Base-by-base conservation (phyloP, 2,888 invertebrate species). In the Apodemia duryi region DNA sequence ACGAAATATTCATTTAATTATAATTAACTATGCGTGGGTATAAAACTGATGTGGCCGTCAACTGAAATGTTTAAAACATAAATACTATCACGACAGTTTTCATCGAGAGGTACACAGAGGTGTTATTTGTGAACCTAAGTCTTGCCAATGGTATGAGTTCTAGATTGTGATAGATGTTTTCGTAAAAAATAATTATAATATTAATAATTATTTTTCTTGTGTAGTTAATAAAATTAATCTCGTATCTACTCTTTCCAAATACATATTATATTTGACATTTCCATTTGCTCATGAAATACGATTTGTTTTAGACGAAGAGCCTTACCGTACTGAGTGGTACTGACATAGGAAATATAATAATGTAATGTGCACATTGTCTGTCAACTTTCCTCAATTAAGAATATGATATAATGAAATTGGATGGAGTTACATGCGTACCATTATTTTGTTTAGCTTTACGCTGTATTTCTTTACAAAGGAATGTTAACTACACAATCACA, bases 321-420 rank as follows among this genome's bases (percentile, higher is more conserved):
- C 6, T 6, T 35, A 29, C 29, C 29, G 28, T 54, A 32, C 21
- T 21, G 21, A 21, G 21, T 21, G 21, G 21, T n/a, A 6, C 57
- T 32, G 57, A 57, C 57, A 10, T n/a, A 57, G 57, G 32, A 29
- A 32, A 57, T 6, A 57, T 11, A 57, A 57, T 35, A 57, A 57
- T 57, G 32, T 32, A 35, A 35, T 57, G 32, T 57, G 32, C 57
- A 57, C 35, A 10, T 54, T 54, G 54, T 57, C 57, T 57, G 54
- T 57, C 57, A 32, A 57, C 57, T 57, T 57, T 57, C 54, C 54
- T 57, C 54, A 57, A 57, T 57, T 57, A 32, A 57, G 54, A 57
- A 57, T 13, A 57, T 57, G 54, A 57, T 57, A 57, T 57, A 57
- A 57, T 57, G 54, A 57, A 57, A 57, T 57, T 29, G 32, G 54